phyloP scores from a whole-genome alignment of 1,140 invertebrate species.

The Neodiprion lecontei region DNA sequence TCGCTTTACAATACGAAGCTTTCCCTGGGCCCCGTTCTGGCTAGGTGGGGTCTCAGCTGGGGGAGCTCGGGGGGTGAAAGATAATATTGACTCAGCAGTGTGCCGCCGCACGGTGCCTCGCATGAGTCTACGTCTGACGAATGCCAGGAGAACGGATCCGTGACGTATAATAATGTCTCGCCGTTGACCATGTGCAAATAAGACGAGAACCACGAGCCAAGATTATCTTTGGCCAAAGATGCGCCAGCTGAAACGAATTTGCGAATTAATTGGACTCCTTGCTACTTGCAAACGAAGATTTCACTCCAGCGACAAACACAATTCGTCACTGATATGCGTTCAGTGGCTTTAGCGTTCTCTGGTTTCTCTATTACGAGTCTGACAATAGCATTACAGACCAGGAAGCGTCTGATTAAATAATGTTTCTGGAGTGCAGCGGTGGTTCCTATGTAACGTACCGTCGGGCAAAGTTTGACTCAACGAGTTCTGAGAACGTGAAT shows the following conservation, averaged over 20 bases:
- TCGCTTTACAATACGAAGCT: conserved; percentile 43
- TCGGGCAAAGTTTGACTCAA: not conserved
- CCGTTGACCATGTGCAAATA: conserved; percentile 30
- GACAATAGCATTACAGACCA: not conserved
- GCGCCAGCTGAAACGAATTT: no score
- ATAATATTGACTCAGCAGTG: conserved; percentile 50
- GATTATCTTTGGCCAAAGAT: no score
- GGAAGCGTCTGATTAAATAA: conserved; percentile 4
- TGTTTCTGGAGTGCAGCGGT: not conserved
- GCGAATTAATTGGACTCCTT: no score
- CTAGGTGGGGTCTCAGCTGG: not conserved
- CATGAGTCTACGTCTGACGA: conserved; percentile 17
- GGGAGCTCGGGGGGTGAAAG: conserved; percentile 32
- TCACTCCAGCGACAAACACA: no score
- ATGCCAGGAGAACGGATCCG: not conserved
- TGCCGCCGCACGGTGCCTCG: conserved; percentile 12
- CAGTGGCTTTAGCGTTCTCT: not conserved
- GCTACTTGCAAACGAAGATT: no score
- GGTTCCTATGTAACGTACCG: not conserved
- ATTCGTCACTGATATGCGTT: not conserved
- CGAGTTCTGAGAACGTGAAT: not conserved
- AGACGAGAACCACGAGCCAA: not conserved
- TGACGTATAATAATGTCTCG: conserved; percentile 33
- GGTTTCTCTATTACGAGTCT: not conserved
- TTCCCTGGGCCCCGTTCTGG: not conserved